Conservation (phyloP, 2,113 vertebrate species). For the Okapia johnstoni region DNA sequence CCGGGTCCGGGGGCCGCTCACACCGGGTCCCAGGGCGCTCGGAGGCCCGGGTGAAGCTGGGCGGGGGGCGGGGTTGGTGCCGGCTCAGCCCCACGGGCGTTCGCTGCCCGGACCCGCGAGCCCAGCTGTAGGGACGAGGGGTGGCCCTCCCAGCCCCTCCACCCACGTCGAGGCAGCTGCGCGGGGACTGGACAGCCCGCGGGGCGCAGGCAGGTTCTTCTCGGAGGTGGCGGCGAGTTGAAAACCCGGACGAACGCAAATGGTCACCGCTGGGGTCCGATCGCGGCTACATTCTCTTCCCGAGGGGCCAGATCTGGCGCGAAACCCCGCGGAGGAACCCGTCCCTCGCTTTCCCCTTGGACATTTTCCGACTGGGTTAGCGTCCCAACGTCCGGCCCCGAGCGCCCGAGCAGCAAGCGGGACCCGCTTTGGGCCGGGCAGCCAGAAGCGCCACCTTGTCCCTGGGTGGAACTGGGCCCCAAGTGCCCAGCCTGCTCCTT, state of each 20-base stretch:
- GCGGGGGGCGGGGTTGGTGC: neutral
- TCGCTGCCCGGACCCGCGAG: neutral
- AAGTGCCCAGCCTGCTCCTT: neutral
- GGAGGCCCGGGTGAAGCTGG: neutral
- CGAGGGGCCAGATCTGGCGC: neutral
- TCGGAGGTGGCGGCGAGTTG: neutral
- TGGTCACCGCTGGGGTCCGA: neutral
- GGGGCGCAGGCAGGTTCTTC: neutral
- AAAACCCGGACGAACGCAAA: neutral
- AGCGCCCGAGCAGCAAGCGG: neutral
- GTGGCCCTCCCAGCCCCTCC: neutral
- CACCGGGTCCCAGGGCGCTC: neutral
- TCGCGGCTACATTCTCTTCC: neutral
- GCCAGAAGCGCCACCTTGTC: neutral
- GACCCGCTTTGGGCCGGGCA: neutral
- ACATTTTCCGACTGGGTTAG: neutral
- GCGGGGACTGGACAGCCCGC: neutral
- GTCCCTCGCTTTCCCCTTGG: neutral
- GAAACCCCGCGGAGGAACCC: neutral
- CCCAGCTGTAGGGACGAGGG: neutral
- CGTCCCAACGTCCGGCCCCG: neutral
- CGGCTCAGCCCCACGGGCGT: neutral
- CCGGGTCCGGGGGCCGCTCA: neutral
- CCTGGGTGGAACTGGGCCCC: neutral
- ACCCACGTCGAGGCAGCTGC: neutral